Percentiles rank a stretch among this genome's conserved stretches.
phyloP scores from a whole-genome alignment of 1,140 invertebrate species.

The Microplitis mediator region DNA sequence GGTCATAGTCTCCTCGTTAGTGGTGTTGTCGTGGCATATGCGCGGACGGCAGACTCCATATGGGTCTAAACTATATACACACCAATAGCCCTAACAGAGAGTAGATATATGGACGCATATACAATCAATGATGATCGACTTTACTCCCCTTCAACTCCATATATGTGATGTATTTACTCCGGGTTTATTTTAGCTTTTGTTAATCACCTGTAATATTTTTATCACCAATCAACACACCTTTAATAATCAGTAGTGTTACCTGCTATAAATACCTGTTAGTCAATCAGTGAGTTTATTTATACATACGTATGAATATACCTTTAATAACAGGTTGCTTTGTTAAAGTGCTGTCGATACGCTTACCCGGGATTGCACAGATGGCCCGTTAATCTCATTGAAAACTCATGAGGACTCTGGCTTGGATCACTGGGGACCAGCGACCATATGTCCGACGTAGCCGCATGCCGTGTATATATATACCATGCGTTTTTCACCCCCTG shows the following conservation, averaged over 20 bases:
- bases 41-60: conserved; percentile 60
- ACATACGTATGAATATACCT: not conserved
- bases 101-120: conserved; percentile 1
- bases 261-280: not conserved
- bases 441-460: conserved; percentile 62
- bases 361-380: conserved; percentile 56
- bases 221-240: not conserved
- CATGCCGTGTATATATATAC: conserved; percentile 30
- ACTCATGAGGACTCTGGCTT: conserved; percentile 60
- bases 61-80: conserved; percentile 52
- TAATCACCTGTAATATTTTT: not conserved
- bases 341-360: conserved; percentile 38
- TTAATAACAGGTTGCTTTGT: conserved; percentile 18
- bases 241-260: not conserved
- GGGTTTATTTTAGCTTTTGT: not conserved
- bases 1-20: conserved; percentile 57
- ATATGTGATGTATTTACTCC: not conserved
- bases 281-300: not conserved
- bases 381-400: conserved; percentile 64
- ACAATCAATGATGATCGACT: conserved; percentile 13
- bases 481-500: conserved; percentile 22
- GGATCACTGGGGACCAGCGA: conserved; percentile 48
- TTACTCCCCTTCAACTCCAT: conserved; percentile 2
- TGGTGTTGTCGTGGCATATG: conserved; percentile 62
- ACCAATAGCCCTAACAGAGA: conserved; percentile 34